Evolutionary conservation across 2,797 vertebrate genomes (phyloP).

Genomic region (Caiman crocodilus): DNA sequence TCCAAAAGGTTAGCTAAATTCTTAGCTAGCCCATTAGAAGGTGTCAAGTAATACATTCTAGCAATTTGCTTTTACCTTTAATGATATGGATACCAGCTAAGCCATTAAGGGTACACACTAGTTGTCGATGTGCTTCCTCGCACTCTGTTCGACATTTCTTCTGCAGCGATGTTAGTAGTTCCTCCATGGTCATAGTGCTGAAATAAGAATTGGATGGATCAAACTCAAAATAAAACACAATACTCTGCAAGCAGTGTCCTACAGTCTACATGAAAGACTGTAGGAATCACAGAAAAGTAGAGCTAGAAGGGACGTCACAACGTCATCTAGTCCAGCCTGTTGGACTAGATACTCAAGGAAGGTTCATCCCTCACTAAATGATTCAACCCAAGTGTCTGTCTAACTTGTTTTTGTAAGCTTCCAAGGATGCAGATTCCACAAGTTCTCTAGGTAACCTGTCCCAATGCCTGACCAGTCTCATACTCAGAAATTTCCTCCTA

Average conservation of each 20-base stretch:
- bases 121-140: conserved; percentile 96
- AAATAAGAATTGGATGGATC: conserved; percentile 43
- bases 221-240: conserved; percentile 1
- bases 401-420: too few relatives aligned
- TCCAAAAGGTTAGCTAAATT: not conserved
- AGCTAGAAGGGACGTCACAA: too few relatives aligned
- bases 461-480: too few relatives aligned
- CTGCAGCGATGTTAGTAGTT: conserved; percentile 95
- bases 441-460: too few relatives aligned
- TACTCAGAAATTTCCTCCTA: too few relatives aligned
- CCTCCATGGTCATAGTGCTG: conserved; percentile 99
- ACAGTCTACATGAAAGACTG: not conserved
- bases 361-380: too few relatives aligned
- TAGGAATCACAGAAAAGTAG: too few relatives aligned
- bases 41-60: not conserved
- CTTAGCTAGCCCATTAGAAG: not conserved
- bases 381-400: too few relatives aligned
- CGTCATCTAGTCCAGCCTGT: too few relatives aligned
- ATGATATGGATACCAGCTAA: conserved; percentile 98
- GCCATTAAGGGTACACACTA: conserved; percentile 97
- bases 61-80: conserved; percentile 86
- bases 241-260: not conserved
- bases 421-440: too few relatives aligned
- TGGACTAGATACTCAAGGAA: too few relatives aligned
- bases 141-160: conserved; percentile 98